Evolutionary conservation across 2,797 vertebrate genomes (phyloP), one percentile per base, ranked within the genome.

Genomic region (Alcedo quadribrachys): DNA sequence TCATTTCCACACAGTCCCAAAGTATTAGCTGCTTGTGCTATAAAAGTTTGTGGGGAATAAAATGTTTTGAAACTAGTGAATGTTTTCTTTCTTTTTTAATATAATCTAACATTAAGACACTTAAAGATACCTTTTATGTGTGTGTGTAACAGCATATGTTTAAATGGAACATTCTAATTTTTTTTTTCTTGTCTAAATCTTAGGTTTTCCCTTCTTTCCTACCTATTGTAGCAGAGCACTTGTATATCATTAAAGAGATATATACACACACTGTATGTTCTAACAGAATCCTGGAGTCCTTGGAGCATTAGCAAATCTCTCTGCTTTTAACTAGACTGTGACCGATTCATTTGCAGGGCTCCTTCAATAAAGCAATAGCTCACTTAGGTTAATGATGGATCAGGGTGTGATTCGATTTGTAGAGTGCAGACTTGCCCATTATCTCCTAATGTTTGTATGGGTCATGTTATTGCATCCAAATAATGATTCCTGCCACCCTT

Each of bases 311-410:
- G 95, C 93, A 97, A 95, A 96, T 97, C 96, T 95, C 94, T 89
- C 67, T 83, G 94, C 95, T 96, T 96, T 97, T 97, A 96, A 97
- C 96, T 89, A 93, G 94, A 76, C 86, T 83, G 73, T 97, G 97
- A 98, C 98, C 96, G 96, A 87, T 97, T 97, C 95, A 96, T 94
- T 93, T 93, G 88, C 82, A 94, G 91, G 97, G 92, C 76, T 90
- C 50, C 96, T 97, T 95, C 91, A 94, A 74, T 97, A 97, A 96
- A 97, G 96, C 91, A 82, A 82, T 91, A 92, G 87, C 95, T 96
- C 96, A 95, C 97, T 98, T 97, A 98, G 97, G 95, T 98, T 97
- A 98, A 98, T 98, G 98, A 98, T 97, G 97, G 97, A 98, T 98
- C 96, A 92, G 96, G 83, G 95, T 80, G 90, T 81, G 93, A 94